Percentiles rank a stretch among this genome's conserved stretches.
phyloP scores from a whole-genome alignment of 2,888 invertebrate genomes.

The Lissocephala sabroskyi region DNA sequence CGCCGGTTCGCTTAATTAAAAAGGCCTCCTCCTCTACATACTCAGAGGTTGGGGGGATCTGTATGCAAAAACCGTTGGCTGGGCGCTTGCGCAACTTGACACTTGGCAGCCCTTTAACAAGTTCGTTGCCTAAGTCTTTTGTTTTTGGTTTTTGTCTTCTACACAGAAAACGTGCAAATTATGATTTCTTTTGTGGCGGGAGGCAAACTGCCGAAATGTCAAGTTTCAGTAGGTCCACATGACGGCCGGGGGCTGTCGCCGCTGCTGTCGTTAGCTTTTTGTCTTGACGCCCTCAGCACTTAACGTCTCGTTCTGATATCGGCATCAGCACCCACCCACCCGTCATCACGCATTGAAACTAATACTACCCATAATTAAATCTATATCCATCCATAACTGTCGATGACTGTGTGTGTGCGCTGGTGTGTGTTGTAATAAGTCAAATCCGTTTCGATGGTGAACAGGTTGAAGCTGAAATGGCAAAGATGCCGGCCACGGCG shows the following conservation, averaged over 20 bases:
- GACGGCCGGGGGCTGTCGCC: neutral
- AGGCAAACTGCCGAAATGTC: constrained; percentile 62
- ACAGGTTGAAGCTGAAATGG: too few species aligned
- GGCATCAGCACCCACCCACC: too few species aligned
- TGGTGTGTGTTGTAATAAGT: constrained; percentile 46
- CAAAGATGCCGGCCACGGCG: too few species aligned
- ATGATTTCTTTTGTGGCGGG: constrained; percentile 45
- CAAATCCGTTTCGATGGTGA: constrained; percentile 50
- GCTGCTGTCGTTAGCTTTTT: neutral
- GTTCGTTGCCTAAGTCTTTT: constrained; percentile 61
- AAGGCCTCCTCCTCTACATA: constrained; percentile 7
- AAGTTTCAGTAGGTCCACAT: constrained; percentile 37
- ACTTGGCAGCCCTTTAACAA: constrained; percentile 61
- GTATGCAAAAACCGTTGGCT: constrained; percentile 10
- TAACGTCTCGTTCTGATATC: too few species aligned
- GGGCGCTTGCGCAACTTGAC: constrained; percentile 64
- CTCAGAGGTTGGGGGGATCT: neutral
- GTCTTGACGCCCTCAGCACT: constrained; percentile 6
- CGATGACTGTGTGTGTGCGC: too few species aligned
- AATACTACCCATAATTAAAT: constrained; percentile 53
- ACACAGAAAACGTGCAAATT: constrained; percentile 65
- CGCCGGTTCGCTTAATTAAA: constrained; percentile 46
- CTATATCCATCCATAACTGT: too few species aligned
- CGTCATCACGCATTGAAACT: constrained; percentile 32
- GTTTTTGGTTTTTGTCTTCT: constrained; percentile 29